A percentile compares a stretch with the other conserved stretches of the same genome.
phyloP scores from a whole-genome alignment of 2,113 vertebrate genomes.

The Dendropsophus ebraccatus region DNA sequence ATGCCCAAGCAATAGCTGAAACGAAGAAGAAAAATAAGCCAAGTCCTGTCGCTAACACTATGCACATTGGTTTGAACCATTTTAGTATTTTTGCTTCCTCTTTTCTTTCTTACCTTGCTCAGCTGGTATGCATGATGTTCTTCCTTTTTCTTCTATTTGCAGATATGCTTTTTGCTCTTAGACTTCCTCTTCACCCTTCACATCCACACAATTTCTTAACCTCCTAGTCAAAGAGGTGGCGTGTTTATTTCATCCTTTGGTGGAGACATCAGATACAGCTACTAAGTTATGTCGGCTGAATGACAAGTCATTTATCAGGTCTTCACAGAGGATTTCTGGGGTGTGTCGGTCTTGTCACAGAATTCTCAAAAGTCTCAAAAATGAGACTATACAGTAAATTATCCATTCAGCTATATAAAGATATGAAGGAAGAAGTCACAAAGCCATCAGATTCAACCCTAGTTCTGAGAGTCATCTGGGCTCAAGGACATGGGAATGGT shows the following conservation, averaged over 20 bases:
- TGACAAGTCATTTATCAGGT: not conserved
- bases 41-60: not conserved
- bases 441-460: not conserved
- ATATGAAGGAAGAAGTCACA: not conserved
- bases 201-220: not conserved
- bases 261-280: constrained; percentile 3
- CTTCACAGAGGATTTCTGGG: not conserved
- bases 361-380: constrained; percentile 2
- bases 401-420: not conserved
- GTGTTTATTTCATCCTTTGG: not conserved
- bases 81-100: not conserved
- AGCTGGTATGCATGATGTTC: not conserved
- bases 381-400: not conserved
- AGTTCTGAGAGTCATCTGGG: not conserved
- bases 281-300: not conserved
- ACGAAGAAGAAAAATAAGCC: too few species aligned
- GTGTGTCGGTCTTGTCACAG: not conserved
- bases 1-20: too few species aligned
- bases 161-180: not conserved
- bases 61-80: not conserved
- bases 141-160: not conserved
- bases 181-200: not conserved
- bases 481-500: not conserved
- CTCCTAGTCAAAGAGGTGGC: not conserved
- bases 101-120: not conserved